These are phyloP conservation scores for Hydriomena furcata DNA, from an alignment of 2,888 invertebrate genomes.

Conservation along the genomic window DNA sequence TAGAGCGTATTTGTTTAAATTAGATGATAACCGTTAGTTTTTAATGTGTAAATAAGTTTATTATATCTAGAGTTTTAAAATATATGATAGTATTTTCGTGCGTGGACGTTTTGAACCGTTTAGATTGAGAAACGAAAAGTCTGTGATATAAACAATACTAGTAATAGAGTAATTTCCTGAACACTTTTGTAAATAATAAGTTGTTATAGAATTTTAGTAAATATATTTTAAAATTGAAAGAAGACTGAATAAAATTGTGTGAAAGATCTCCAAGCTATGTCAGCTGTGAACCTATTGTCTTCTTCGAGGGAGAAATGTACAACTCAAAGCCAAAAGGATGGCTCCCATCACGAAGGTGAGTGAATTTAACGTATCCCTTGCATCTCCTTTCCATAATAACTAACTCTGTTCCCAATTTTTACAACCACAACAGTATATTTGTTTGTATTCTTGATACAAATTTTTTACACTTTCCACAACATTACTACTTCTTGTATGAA, in stretches of 20 bases:
- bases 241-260: constrained; percentile 79
- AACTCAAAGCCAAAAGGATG: constrained; percentile 72
- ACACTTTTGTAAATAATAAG: constrained; percentile 81
- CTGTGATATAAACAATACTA: constrained; percentile 85
- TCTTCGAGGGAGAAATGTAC: constrained; percentile 78
- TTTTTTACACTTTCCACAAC: not conserved
- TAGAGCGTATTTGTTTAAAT: constrained; percentile 81
- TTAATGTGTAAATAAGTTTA: constrained; percentile 83
- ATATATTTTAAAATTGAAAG: constrained; percentile 75
- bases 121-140: constrained; percentile 84
- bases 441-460: constrained; percentile 1
- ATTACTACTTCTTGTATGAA: not conserved
- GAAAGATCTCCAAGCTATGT: constrained; percentile 76
- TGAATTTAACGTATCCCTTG: constrained; percentile 14
- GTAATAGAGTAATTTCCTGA: constrained; percentile 79
- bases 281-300: constrained; percentile 80
- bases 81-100: constrained; percentile 82
- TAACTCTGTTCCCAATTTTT: not conserved
- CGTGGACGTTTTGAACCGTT: constrained; percentile 84
- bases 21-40: constrained; percentile 81
- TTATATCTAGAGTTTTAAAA: constrained; percentile 80
- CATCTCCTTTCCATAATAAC: not conserved
- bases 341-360: constrained; percentile 72
- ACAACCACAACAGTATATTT: not conserved
- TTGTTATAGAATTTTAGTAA: constrained; percentile 79